Evolutionary conservation across 2,113 vertebrate species (phyloP).

Genomic region (Nibea coibor): DNA sequence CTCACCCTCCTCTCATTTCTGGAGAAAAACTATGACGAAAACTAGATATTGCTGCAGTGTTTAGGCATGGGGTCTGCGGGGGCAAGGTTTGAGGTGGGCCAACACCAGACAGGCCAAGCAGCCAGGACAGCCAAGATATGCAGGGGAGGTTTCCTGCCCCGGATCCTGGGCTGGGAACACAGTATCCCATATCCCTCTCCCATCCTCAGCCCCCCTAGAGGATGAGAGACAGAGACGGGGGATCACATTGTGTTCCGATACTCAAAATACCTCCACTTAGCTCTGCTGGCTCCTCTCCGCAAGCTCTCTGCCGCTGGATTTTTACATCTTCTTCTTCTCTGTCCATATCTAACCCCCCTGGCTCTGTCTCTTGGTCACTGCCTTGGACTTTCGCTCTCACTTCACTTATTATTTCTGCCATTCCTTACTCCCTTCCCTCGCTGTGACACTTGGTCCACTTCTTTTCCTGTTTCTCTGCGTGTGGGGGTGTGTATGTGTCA

Average conservation of each 20-base stretch:
- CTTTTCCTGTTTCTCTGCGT: conserved; percentile 20
- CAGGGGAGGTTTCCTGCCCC: conserved; percentile 84
- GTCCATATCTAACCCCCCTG: conserved; percentile 25
- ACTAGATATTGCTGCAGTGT: conserved; percentile 33
- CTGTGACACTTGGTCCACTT: conserved; percentile 1
- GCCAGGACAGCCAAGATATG: conserved; percentile 78
- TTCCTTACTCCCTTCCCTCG: neutral
- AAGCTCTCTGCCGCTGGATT: conserved; percentile 12
- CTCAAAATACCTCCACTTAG: conserved; percentile 71
- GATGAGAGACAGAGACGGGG: conserved; percentile 44
- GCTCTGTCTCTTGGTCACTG: conserved; percentile 23
- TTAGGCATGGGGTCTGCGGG: conserved; percentile 11
- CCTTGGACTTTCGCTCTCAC: conserved; percentile 41
- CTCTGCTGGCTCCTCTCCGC: conserved; percentile 24
- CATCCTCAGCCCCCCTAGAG: conserved; percentile 61
- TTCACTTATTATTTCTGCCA: conserved; percentile 2
- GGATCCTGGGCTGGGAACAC: conserved; percentile 78
- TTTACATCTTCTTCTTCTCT: conserved; percentile 34
- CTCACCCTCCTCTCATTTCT: conserved; percentile 18
- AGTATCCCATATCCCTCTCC: conserved; percentile 67
- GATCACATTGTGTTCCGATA: conserved; percentile 71
- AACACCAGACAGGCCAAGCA: conserved; percentile 51
- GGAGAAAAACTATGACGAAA: conserved; percentile 48
- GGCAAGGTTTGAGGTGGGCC: conserved; percentile 30
- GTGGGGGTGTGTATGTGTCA: conserved; percentile 8